Evolutionary conservation across 2,113 vertebrate species (phyloP).

Genomic region (Menura novaehollandiae): DNA sequence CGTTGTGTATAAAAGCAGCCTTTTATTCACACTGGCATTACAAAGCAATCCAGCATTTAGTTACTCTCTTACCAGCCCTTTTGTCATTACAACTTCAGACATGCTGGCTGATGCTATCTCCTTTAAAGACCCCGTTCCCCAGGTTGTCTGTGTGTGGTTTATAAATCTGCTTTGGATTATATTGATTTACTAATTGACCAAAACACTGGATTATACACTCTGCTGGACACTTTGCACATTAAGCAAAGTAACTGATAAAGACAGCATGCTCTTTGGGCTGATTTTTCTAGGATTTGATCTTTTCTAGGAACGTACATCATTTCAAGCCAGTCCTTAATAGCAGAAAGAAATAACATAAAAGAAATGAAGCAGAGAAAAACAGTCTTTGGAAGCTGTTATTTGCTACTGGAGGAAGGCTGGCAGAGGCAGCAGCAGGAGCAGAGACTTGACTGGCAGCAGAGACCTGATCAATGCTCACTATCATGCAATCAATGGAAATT

Average conservation of each 20-base stretch:
- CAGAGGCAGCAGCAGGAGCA: background rate
- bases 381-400: background rate
- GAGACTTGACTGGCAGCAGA: background rate
- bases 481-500: background rate
- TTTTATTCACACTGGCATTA: background rate
- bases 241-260: constrained; percentile 21
- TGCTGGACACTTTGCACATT: constrained; percentile 8
- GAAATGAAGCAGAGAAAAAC: background rate
- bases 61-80: background rate
- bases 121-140: background rate
- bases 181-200: constrained; percentile 54
- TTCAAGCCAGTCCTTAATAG: background rate
- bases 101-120: background rate
- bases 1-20: background rate
- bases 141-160: background rate
- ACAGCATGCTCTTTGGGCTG: background rate
- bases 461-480: background rate
- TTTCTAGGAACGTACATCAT: background rate
- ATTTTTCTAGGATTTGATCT: constrained; percentile 9
- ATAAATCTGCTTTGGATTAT: constrained; percentile 51
- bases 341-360: background rate
- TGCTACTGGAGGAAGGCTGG: background rate
- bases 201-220: constrained; percentile 60
- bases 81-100: background rate
- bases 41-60: constrained; percentile 8